Conservation (phyloP, 2,113 vertebrate genomes). For the Panthera uncia region DNA sequence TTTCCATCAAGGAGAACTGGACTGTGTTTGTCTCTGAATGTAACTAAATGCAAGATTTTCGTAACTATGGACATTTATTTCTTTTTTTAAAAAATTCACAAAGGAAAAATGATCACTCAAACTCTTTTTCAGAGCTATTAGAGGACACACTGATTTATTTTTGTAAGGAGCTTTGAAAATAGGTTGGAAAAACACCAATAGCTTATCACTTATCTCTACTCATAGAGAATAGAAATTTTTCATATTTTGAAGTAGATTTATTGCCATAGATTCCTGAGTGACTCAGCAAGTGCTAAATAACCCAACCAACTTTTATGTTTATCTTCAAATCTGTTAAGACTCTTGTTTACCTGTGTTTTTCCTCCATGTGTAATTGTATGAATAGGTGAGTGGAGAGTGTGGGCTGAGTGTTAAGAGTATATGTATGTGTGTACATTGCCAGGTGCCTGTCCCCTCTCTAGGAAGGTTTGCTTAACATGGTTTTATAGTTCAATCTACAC, state of each 20-base stretch:
- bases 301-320: not conserved
- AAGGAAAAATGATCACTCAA: not conserved
- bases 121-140: conserved; percentile 53
- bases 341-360: not conserved
- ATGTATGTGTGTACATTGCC: not conserved
- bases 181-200: not conserved
- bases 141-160: conserved; percentile 75
- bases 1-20: not conserved
- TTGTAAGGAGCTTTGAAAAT: conserved; percentile 69
- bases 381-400: not conserved
- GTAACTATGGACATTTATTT: not conserved
- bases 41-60: not conserved
- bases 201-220: conserved; percentile 35
- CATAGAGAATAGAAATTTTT: not conserved
- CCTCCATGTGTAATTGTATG: not conserved
- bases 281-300: conserved; percentile 49
- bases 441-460: not conserved
- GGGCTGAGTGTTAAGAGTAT: not conserved
- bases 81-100: not conserved
- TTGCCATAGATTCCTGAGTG: conserved; percentile 57
- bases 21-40: not conserved
- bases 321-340: not conserved
- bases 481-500: not conserved
- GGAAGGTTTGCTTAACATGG: not conserved
- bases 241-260: conserved; percentile 56